Conservation (phyloP, 1,140 invertebrate species). For the Cepaea nemoralis region DNA sequence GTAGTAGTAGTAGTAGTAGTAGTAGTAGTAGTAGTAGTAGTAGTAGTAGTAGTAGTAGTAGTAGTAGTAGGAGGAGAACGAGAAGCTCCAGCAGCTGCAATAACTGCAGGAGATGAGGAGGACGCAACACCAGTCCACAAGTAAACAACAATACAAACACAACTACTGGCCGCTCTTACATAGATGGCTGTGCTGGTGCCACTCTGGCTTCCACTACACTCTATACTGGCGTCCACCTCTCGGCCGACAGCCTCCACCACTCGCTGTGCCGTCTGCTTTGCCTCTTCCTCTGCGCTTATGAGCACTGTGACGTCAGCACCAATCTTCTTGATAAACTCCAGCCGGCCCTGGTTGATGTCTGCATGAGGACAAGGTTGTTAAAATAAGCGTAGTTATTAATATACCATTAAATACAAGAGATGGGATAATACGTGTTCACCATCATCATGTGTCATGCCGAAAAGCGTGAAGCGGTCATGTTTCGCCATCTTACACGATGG, state of each 20-base stretch:
- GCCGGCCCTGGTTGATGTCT: conserved; percentile 82
- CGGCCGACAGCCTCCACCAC: conserved; percentile 78
- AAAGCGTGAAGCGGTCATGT: too few relatives aligned
- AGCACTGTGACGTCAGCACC: conserved; percentile 82
- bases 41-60: too few relatives aligned
- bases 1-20: too few relatives aligned
- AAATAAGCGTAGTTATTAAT: too few relatives aligned
- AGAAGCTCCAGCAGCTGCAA: too few relatives aligned
- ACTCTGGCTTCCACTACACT: conserved; percentile 86
- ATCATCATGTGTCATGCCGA: too few relatives aligned
- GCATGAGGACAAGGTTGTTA: conserved; percentile 27
- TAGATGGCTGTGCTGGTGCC: conserved; percentile 81
- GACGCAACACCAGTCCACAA: too few relatives aligned
- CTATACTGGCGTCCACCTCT: conserved; percentile 83
- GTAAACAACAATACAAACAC: too few relatives aligned
- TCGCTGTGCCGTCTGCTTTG: conserved; percentile 77
- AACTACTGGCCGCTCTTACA: conserved; percentile 72
- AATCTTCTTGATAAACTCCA: conserved; percentile 83
- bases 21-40: too few relatives aligned
- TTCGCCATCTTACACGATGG: too few relatives aligned
- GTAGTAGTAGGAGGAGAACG: too few relatives aligned
- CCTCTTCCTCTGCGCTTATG: conserved; percentile 38
- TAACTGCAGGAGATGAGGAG: too few relatives aligned
- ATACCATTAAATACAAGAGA: neutral
- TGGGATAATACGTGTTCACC: neutral